Conservation (phyloP, 2,797 vertebrate genomes). For the Kryptolebias ocellatus region DNA sequence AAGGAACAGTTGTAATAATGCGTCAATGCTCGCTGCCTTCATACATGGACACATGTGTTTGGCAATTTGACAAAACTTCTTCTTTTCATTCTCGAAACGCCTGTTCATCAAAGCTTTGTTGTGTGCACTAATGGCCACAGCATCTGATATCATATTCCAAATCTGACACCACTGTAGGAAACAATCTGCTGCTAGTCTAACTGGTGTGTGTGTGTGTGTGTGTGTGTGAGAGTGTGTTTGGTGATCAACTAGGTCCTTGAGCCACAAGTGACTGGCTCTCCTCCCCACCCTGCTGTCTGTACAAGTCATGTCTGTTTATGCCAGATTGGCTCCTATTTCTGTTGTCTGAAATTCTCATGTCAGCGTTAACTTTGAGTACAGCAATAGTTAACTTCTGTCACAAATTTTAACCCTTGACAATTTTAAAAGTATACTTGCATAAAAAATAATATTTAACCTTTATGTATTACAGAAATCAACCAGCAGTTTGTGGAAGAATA, state of each 20-base stretch:
- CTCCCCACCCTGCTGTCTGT: conserved; percentile 7
- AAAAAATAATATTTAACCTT: not conserved
- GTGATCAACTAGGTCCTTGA: conserved; percentile 8
- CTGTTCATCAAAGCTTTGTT: not conserved
- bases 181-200: conserved; percentile 6
- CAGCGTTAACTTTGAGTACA: not conserved
- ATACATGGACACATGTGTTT: not conserved
- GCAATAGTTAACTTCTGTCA: not conserved
- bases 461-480: too few species aligned
- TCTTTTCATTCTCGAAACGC: not conserved
- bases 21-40: not conserved
- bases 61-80: not conserved
- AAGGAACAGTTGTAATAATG: not conserved
- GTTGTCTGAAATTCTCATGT: not conserved
- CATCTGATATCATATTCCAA: not conserved
- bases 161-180: not conserved
- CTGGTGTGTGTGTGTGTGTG: not conserved
- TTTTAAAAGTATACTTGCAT: not conserved
- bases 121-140: not conserved
- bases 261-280: conserved; percentile 7
- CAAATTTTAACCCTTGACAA: not conserved
- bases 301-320: conserved; percentile 2
- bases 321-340: not conserved
- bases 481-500: not conserved
- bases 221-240: not conserved